Conservation (phyloP, 2,888 invertebrate species). For the Drosophila affinis region DNA sequence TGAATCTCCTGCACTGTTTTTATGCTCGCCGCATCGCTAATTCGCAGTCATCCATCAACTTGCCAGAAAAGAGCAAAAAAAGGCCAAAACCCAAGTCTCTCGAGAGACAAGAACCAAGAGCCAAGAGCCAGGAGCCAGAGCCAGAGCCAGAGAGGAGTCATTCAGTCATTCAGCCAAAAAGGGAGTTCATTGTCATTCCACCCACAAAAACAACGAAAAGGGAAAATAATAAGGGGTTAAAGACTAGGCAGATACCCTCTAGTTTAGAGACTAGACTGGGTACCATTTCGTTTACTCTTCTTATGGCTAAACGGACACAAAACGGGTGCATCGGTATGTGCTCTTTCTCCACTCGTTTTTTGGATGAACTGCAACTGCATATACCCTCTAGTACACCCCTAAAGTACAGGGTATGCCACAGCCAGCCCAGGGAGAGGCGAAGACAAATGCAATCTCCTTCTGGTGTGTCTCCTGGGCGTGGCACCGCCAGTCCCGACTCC, state of each 20-base stretch:
- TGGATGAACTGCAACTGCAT: too few relatives aligned
- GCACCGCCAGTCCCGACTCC: constrained; percentile 14
- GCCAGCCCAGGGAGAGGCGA: neutral
- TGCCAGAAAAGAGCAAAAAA: constrained; percentile 41
- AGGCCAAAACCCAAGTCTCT: constrained; percentile 13
- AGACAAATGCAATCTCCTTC: constrained; percentile 51
- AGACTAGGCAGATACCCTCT: neutral
- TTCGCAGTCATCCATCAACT: constrained; percentile 74
- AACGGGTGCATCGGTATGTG: too few relatives aligned
- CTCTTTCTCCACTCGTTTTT: too few relatives aligned
- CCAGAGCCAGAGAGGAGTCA: constrained; percentile 36
- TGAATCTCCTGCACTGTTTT: constrained; percentile 63
- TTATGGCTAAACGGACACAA: too few relatives aligned
- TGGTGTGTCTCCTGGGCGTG: constrained; percentile 46
- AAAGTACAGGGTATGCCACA: neutral
- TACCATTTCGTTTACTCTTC: too few relatives aligned
- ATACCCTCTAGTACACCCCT: neutral
- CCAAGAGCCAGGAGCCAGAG: constrained; percentile 16
- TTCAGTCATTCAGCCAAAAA: constrained; percentile 51
- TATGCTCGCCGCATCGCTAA: constrained; percentile 71
- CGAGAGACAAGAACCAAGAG: neutral
- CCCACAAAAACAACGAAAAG: constrained; percentile 7
- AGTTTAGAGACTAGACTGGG: too few relatives aligned
- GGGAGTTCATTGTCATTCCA: constrained; percentile 29
- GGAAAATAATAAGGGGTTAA: neutral